Evolutionary conservation across 1,140 invertebrate species (phyloP), one percentile per base, ranked within the genome.

Genomic region (Penaeus indicus): DNA sequence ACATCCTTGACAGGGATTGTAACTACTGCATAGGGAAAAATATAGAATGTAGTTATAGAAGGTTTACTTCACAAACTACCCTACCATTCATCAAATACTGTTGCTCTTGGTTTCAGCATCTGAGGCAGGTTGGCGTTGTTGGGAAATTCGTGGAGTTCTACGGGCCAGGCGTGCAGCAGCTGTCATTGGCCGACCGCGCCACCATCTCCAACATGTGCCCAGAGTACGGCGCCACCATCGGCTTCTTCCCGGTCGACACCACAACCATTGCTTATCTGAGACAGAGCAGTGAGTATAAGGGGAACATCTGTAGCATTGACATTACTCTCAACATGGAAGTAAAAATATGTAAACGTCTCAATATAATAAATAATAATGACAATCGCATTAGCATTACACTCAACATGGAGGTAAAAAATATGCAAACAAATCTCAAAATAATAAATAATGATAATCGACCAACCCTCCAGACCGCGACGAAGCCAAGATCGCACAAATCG

Each of bases 101-200:
- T n/a, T 72, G 61, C 72, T 32, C 21, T 32, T 78, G 84, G 81
- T 90, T 90, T 27, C 92, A 98, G 96, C 96, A 99, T 93, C 94
- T 99, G 83, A 94, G 98, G 60, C 96, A 97, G 92, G 92, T 99
- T 77, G 98, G 98, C 80, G 98, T 99, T 42, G 98, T 99, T 75
- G 98, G 98, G 72, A 99, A 99, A 92, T 99, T 99, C 94, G 98
- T 99, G 3, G 98, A 99, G 94, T 99, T 99, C 93, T 99, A 97
- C 93, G 99, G 99, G 0, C 95, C 97, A 0, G 98, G 98, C 13
- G 97, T 99, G 18, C 92, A 95, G 1, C 95, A 96, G 86, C 93
- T 99, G 2, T 98, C 97, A 77, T 98, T 99, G 82, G 98, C 98
- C 5, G 99, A 99, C 93, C 93, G 99, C 89, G 98, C 96, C 88